Conservation (phyloP, 1,140 invertebrate genomes). For the Drosophila auraria region DNA sequence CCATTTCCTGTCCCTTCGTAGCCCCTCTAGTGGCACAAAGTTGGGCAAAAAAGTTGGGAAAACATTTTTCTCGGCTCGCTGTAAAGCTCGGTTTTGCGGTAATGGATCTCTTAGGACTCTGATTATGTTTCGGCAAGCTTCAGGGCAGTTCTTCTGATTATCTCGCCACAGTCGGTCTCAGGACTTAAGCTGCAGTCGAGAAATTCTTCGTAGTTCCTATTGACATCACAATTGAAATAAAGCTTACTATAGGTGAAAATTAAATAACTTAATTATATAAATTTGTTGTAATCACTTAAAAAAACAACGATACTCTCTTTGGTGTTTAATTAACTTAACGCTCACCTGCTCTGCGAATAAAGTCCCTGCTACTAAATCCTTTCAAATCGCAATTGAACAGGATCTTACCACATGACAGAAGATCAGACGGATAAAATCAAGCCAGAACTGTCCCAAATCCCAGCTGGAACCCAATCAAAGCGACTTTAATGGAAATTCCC, state of each 20-base stretch:
- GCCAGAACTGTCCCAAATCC: constrained; percentile 18
- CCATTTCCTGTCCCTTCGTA: background rate
- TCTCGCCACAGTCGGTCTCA: background rate
- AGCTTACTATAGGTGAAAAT: too few relatives aligned
- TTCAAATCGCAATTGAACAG: background rate
- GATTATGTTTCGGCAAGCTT: constrained; percentile 5
- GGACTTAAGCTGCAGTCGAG: too few relatives aligned
- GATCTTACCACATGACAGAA: constrained; percentile 4
- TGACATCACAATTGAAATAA: background rate
- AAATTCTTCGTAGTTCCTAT: background rate
- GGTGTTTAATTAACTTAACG: too few relatives aligned
- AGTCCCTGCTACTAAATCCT: background rate
- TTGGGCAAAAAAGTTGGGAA: constrained; percentile 24
- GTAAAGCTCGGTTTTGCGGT: constrained; percentile 8
- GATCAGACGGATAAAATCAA: constrained; percentile 15
- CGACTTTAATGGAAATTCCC: constrained; percentile 44
- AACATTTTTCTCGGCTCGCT: constrained; percentile 26
- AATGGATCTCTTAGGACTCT: constrained; percentile 22
- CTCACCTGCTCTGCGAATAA: background rate
- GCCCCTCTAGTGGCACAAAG: constrained; percentile 15
- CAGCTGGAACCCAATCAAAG: constrained; percentile 29
- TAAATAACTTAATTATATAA: too few relatives aligned
- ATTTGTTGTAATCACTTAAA: too few relatives aligned
- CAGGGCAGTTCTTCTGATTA: background rate
- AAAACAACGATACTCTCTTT: background rate